These are phyloP conservation scores for Melipona bicolor DNA, from an alignment of 2,888 invertebrate species.

Conservation along the genomic window DNA sequence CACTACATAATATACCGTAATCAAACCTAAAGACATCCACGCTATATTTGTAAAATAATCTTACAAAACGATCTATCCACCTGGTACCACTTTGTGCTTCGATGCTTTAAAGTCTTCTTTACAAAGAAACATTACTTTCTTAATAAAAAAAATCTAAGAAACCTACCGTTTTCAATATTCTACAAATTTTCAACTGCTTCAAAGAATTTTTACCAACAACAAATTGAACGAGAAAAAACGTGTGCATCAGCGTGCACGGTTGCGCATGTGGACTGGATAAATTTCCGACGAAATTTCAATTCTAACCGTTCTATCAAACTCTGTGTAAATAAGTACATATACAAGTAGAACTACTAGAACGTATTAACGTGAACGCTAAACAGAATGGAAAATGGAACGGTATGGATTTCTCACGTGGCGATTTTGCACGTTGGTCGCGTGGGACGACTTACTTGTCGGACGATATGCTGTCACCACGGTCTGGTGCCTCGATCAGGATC, in stretches of 20 bases:
- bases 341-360: neutral
- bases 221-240: neutral
- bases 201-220: neutral
- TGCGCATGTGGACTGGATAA: conserved; percentile 15
- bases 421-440: neutral
- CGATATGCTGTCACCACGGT: conserved; percentile 76
- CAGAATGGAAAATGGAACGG: neutral
- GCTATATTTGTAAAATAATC: neutral
- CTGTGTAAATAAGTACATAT: neutral
- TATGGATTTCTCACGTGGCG: neutral
- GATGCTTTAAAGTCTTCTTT: no score
- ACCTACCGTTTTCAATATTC: neutral
- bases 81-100: neutral
- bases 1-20: neutral
- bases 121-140: no score
- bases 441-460: conserved; percentile 78
- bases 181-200: neutral
- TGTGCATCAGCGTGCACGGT: conserved; percentile 15
- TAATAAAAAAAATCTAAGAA: neutral
- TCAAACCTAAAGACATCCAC: neutral
- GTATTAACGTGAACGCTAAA: neutral
- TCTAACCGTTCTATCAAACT: neutral
- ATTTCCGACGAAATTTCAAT: neutral
- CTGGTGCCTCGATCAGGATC: conserved; percentile 74
- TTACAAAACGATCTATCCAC: neutral